Percentiles rank a stretch among this genome's conserved stretches.
Evolutionary conservation across 2,888 invertebrate genomes (phyloP).

Genomic region (Crioceris asparagi): DNA sequence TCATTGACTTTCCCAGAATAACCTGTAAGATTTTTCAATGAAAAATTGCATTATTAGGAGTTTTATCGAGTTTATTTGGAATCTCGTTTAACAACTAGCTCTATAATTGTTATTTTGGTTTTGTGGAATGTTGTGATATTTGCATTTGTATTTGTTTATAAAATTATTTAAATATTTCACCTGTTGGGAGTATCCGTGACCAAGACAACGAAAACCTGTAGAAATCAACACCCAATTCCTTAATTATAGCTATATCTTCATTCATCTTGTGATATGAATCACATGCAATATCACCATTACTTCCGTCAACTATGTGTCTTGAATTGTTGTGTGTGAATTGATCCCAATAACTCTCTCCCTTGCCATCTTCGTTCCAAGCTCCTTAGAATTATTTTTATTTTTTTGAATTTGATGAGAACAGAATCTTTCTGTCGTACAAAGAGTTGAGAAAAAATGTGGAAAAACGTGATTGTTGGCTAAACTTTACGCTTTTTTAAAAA

Average conservation of each 20-base stretch:
- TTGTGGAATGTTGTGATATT: not conserved
- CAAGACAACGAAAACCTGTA: constrained; percentile 19
- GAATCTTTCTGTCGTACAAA: too few species aligned
- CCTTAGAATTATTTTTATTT: constrained; percentile 10
- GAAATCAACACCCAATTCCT: constrained; percentile 42
- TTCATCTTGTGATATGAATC: constrained; percentile 55
- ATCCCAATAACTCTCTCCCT: constrained; percentile 59
- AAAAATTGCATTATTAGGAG: not conserved
- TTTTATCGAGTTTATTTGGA: constrained; percentile 1
- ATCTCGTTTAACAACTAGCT: too few species aligned
- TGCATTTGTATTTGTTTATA: not conserved
- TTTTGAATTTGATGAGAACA: too few species aligned
- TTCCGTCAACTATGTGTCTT: constrained; percentile 42
- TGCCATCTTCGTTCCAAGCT: constrained; percentile 35
- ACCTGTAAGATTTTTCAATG: constrained; percentile 43
- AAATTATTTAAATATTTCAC: constrained; percentile 6
- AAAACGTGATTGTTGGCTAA: too few species aligned
- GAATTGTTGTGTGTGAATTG: constrained; percentile 45
- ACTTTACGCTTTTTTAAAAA: too few species aligned
- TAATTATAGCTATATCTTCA: constrained; percentile 49
- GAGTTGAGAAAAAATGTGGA: too few species aligned
- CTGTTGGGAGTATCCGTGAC: constrained; percentile 40
- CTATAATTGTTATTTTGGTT: too few species aligned
- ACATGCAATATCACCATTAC: constrained; percentile 51
- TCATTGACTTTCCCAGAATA: constrained; percentile 53